phyloP scores from a whole-genome alignment of 1,140 invertebrate species.

The Apis dorsata region DNA sequence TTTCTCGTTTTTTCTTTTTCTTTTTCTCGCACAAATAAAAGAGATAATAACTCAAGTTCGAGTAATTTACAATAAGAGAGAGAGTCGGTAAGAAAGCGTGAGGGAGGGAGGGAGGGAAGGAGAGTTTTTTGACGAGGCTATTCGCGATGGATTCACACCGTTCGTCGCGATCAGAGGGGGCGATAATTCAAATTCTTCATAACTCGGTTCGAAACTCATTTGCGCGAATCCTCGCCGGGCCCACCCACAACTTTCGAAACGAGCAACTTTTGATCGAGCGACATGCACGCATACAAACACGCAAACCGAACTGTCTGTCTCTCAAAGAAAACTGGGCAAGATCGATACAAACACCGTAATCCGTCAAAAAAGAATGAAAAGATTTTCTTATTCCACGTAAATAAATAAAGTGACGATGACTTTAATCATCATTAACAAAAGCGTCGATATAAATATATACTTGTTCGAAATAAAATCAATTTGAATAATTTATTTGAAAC shows the following conservation, averaged over 20 bases:
- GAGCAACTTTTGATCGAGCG: constrained; percentile 3
- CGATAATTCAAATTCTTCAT: constrained; percentile 12
- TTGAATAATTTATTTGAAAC: no score
- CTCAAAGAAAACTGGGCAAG: not conserved
- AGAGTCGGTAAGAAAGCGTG: not conserved
- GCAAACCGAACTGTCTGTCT: not conserved
- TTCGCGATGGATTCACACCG: not conserved
- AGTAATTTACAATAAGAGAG: no score
- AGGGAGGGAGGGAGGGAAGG: no score
- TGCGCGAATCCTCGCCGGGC: not conserved
- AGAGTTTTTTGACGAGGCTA: not conserved
- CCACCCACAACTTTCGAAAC: not conserved
- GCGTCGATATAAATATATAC: no score
- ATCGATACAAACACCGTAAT: not conserved
- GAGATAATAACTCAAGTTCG: not conserved
- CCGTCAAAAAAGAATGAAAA: not conserved
- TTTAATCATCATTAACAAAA: no score
- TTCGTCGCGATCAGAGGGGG: not conserved
- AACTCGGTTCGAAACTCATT: constrained; percentile 7
- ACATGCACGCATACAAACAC: not conserved
- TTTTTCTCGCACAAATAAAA: no score
- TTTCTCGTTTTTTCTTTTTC: no score
- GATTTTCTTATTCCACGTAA: not conserved
- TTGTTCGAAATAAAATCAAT: no score
- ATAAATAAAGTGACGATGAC: no score